Percentiles rank a stretch among this genome's conserved stretches.
Evolutionary conservation across 2,888 invertebrate species (phyloP).

Genomic region (Megalurothrips usitatus): DNA sequence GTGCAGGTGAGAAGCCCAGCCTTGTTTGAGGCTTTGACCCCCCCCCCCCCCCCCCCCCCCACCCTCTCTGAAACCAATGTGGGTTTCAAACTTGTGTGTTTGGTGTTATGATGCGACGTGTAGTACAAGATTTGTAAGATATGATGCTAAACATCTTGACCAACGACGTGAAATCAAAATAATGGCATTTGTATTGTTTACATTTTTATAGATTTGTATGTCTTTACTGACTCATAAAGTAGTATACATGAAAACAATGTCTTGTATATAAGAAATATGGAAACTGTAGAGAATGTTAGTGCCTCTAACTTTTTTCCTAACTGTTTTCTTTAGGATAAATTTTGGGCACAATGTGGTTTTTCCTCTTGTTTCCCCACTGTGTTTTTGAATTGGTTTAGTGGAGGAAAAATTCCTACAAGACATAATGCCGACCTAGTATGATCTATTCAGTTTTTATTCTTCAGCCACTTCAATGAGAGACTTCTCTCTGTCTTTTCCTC

Average conservation of each 20-base stretch:
- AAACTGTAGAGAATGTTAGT: neutral
- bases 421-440: too few relatives aligned
- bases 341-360: too few relatives aligned
- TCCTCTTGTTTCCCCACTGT: too few relatives aligned
- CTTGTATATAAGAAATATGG: neutral
- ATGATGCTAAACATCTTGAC: neutral
- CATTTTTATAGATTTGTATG: conserved; percentile 16
- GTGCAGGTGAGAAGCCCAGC: too few relatives aligned
- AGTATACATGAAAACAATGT: neutral
- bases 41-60: too few relatives aligned
- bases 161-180: conserved; percentile 7
- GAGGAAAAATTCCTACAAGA: too few relatives aligned
- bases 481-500: neutral
- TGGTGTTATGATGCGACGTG: too few relatives aligned
- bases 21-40: too few relatives aligned
- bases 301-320: neutral
- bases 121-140: too few relatives aligned
- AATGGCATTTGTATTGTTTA: neutral
- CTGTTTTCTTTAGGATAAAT: neutral
- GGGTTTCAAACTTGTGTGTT: too few relatives aligned
- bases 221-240: neutral
- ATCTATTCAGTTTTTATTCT: neutral
- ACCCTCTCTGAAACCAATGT: too few relatives aligned
- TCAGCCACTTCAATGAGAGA: neutral
- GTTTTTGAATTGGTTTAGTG: too few relatives aligned